Base-by-base conservation (phyloP, 2,888 invertebrate genomes). In the Eilema sororculum region DNA sequence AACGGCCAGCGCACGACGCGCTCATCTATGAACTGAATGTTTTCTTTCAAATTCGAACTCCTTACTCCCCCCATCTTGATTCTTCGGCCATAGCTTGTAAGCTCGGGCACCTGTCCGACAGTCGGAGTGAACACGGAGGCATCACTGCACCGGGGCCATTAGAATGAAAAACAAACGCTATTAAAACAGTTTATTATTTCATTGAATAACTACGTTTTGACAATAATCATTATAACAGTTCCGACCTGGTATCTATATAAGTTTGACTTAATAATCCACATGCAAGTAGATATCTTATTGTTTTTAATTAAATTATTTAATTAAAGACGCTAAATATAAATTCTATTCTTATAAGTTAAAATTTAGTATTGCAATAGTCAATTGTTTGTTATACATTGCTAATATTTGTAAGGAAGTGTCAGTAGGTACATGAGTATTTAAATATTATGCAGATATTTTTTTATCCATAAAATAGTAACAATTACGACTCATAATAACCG, bases 11-110 rank as follows among this genome's bases (percentile, higher is more conserved):
- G 79, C 76, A 76, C 81, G 77, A 86, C 89, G 89, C 90, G 89
- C 82, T 87, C 85, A 76, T 89, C 88, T 91, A 88, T 87, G 86
- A 81, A 93, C 93, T 93, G 91, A 91, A 84, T 89, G 81, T 86
- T 88, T 89, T 89, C 86, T 86, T 89, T 83, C 78, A 85, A 81
- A 72, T 81, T 73, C 78, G 69, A 76, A 78, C 79, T 83, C 30
- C 64, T 69, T 72, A 60, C 69, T 69, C 81, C 83, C 83, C 63
- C 83, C 83, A 78, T 81, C 79, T 77, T 67, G 67, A 62, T 25
- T 71, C 74, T 74, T 74, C 71, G 64, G 67, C 74, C 69, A 74
- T 33, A 81, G 72, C 81, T 71, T 75, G 64, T 59, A 75, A 76
- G 78, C 78, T 78, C 68, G 62, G 62, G 65, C 75, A 76, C 74